Base-by-base conservation (phyloP, 1,140 invertebrate species). In the Drosophila pectinifera region DNA sequence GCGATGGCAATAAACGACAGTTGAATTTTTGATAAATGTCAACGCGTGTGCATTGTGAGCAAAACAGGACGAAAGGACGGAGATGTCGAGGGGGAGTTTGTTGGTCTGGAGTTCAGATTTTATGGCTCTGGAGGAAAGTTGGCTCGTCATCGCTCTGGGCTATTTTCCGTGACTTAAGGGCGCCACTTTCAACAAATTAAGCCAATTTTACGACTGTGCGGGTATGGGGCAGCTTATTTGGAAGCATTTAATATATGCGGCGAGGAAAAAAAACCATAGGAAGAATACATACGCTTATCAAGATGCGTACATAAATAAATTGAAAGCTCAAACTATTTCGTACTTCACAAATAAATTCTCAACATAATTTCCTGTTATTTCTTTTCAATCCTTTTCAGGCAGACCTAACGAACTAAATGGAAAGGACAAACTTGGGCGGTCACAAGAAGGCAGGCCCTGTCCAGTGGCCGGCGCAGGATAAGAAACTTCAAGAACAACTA, bases 1-100 rank as follows among this genome's bases (percentile, higher is more conserved):
- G 26, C 59, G 36, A 62, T 62, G 64, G 63, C 78, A 56, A 78
- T 82, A 86, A 88, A 83, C 83, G 84, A 88, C 80, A 80, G 72
- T 78, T 74, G 57, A 74, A 78, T 74, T 67, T 48, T 68, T 85
- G 78, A 84, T 74, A 90, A 84, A 90, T 90, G 80, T 84, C 65
- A 80, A 57, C 80, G 84, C 69, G 83, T 86, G 82, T 56, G 61
- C 24, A 6, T 59, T 38, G 22, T n/a, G 14, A 22, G 46, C 22
- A 45, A 16, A 31, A 68, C 11, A 24, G 10, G 13, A 28, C 18
- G 7, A 49, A 20, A 10, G 22, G 45, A 10, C 55, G 38, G 42
- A 39, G 10, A 18, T 36, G 18, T 54, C 48, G 22, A 13, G 59
- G 42, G 45, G 49, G 26, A 28, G 20, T 16, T 49, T 59, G 22